Evolutionary conservation across 2,113 vertebrate genomes (phyloP).

Genomic region (Hippocampus zosterae): DNA sequence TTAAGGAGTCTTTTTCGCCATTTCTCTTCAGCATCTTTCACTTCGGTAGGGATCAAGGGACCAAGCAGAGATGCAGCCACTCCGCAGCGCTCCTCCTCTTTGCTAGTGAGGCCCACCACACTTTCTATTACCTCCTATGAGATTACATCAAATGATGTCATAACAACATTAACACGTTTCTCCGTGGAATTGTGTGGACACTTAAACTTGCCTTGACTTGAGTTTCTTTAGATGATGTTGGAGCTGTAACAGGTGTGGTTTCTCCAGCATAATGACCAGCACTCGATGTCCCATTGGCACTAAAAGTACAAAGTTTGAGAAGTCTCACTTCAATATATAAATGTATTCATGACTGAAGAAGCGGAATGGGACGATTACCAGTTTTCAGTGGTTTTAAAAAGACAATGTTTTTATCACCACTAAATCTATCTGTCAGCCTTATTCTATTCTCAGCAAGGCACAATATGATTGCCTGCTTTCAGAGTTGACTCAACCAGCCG

Average conservation of each 20-base stretch:
- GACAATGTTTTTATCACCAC: too few species aligned
- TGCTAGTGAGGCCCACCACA: slow-evolving; percentile 87
- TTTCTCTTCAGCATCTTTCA: slow-evolving; percentile 92
- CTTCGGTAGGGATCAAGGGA: slow-evolving; percentile 84
- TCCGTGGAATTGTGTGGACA: background rate
- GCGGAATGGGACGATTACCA: background rate
- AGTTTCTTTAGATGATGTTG: slow-evolving; percentile 48
- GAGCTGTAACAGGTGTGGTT: slow-evolving; percentile 15
- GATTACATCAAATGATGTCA: slow-evolving; percentile 7
- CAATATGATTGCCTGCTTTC: too few species aligned
- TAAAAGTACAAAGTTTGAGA: slow-evolving; percentile 37
- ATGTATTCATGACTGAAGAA: background rate
- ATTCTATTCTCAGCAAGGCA: too few species aligned
- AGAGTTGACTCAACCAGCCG: too few species aligned
- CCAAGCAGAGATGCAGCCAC: slow-evolving; percentile 89
- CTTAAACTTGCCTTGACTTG: slow-evolving; percentile 63
- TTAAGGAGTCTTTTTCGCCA: slow-evolving; percentile 90
- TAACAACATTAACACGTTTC: background rate
- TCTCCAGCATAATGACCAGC: slow-evolving; percentile 45
- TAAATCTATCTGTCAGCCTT: too few species aligned
- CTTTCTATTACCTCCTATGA: slow-evolving; percentile 91
- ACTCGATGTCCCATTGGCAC: slow-evolving; percentile 58
- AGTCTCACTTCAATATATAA: background rate
- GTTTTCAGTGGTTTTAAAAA: too few species aligned
- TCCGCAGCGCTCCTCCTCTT: slow-evolving; percentile 85